These are phyloP conservation scores for Chrysopilus asiliformis DNA, from an alignment of 2,888 invertebrate species.

Conservation along the genomic window DNA sequence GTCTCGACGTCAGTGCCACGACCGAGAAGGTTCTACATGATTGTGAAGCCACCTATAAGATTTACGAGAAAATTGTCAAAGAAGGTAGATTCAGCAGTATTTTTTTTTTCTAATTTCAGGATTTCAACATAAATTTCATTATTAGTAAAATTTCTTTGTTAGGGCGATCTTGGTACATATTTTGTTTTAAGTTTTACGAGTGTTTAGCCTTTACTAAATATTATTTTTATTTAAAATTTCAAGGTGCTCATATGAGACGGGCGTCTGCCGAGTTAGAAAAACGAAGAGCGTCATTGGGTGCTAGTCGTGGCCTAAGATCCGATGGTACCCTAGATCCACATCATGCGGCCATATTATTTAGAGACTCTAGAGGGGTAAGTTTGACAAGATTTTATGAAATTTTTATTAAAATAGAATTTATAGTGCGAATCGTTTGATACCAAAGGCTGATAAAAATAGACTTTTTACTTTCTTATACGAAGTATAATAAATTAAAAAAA, in stretches of 20 bases:
- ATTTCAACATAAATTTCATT: too few species aligned
- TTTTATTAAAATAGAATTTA: too few species aligned
- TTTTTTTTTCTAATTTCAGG: too few species aligned
- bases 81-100: conserved; percentile 43
- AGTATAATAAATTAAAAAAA: too few species aligned
- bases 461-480: too few species aligned
- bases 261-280: conserved; percentile 66
- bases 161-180: too few species aligned
- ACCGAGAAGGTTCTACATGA: conserved; percentile 45
- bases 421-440: too few species aligned
- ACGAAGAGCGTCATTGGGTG: conserved; percentile 63
- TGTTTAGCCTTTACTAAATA: background rate
- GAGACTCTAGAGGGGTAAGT: conserved; percentile 87
- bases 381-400: too few species aligned
- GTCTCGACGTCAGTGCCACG: conserved; percentile 50
- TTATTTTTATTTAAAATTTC: background rate
- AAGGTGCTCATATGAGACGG: conserved; percentile 64
- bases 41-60: conserved; percentile 68
- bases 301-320: conserved; percentile 35
- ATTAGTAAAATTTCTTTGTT: too few species aligned
- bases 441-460: too few species aligned
- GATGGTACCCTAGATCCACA: conserved; percentile 75
- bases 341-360: conserved; percentile 80
- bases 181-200: too few species aligned
- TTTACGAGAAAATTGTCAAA: conserved; percentile 63